phyloP scores from a whole-genome alignment of 2,113 vertebrate species.

The Dipodomys spectabilis region DNA sequence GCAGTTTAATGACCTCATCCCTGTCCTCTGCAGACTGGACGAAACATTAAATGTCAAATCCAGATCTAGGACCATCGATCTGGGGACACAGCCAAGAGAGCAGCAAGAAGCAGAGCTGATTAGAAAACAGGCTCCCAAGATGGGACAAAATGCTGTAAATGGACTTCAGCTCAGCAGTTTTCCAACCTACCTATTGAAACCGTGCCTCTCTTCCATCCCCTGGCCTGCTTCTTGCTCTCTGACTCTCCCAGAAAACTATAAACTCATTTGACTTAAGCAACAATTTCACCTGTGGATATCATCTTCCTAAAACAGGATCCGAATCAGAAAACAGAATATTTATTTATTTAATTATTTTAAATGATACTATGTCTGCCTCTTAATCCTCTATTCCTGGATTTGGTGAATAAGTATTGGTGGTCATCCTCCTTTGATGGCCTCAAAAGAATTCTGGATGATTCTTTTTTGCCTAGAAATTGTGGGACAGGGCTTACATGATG shows the following conservation, averaged over 20 bases:
- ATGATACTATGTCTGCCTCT: not conserved
- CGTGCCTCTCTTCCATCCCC: not conserved
- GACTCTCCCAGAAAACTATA: not conserved
- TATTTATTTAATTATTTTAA: not conserved
- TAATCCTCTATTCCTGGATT: not conserved
- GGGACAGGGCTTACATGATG: not conserved
- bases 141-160: not conserved
- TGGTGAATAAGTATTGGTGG: not conserved
- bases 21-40: not conserved
- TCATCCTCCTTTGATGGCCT: not conserved
- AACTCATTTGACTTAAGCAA: not conserved
- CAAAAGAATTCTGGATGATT: not conserved
- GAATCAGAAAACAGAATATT: not conserved
- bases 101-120: not conserved
- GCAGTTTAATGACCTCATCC: not conserved
- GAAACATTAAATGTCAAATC: not conserved
- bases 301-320: not conserved
- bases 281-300: not conserved
- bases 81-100: not conserved
- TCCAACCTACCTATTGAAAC: not conserved
- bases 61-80: not conserved
- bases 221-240: too few species aligned
- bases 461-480: not conserved
- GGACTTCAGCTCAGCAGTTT: too few species aligned
- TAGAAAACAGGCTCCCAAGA: not conserved